phyloP scores from a whole-genome alignment of 53 echinoderm and acorn worm species.

The Paracentrotus lividus region DNA sequence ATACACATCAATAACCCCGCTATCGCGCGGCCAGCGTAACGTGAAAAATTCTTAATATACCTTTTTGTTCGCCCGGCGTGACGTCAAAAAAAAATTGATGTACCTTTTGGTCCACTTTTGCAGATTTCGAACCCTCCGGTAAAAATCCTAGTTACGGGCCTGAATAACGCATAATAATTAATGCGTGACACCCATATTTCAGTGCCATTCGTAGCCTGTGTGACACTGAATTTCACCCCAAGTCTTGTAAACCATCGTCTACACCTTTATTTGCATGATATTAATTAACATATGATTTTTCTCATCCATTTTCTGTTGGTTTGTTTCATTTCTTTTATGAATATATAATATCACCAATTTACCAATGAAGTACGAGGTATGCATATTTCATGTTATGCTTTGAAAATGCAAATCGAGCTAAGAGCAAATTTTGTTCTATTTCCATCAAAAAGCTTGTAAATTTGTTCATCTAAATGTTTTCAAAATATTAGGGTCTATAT shows the following conservation, averaged over 20 bases:
- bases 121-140: too few species aligned
- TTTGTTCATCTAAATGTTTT: background rate
- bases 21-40: too few species aligned
- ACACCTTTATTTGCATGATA: background rate
- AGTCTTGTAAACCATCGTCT: background rate
- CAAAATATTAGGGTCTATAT: background rate
- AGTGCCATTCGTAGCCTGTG: background rate
- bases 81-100: too few species aligned
- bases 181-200: background rate
- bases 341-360: background rate
- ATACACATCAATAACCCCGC: too few species aligned
- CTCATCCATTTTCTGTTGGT: background rate
- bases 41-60: too few species aligned
- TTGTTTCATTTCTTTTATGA: conserved; percentile 8
- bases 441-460: background rate
- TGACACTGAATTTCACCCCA: background rate
- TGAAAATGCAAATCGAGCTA: background rate
- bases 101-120: too few species aligned
- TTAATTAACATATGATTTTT: background rate
- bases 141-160: too few species aligned
- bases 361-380: conserved; percentile 41
- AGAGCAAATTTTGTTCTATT: background rate
- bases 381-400: background rate
- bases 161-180: too few species aligned
- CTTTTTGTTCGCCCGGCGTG: too few species aligned